Evolutionary conservation across 1,140 invertebrate genomes (phyloP).

Genomic region (Eciton burchellii): DNA sequence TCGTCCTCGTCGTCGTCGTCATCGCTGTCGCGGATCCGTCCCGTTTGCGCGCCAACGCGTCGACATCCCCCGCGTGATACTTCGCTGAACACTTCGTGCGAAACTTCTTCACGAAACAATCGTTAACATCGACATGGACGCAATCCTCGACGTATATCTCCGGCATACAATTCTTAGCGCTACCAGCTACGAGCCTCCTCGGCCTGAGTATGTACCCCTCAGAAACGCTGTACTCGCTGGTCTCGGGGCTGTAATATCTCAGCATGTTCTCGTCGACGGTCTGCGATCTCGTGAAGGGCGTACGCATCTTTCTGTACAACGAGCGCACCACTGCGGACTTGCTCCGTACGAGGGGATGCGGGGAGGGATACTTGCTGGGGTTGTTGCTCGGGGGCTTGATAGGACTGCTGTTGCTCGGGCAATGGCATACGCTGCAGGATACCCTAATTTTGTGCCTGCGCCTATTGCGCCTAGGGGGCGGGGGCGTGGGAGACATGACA

Average conservation of each 20-base stretch:
- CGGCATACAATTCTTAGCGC: conserved; percentile 78
- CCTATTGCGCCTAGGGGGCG: conserved; percentile 85
- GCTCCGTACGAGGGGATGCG: conserved; percentile 85
- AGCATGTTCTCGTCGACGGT: conserved; percentile 84
- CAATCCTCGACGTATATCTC: conserved; percentile 83
- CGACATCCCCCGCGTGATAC: conserved; percentile 51
- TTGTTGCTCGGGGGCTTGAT: conserved; percentile 75
- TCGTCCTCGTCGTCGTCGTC: conserved; percentile 12
- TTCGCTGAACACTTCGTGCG: conserved; percentile 69
- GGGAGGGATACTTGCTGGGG: conserved; percentile 81
- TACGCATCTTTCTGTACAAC: conserved; percentile 84
- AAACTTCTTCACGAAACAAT: conserved; percentile 79
- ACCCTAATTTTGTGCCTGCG: conserved; percentile 85
- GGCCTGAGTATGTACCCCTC: conserved; percentile 80
- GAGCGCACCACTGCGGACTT: conserved; percentile 86
- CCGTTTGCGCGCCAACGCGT: conserved; percentile 46
- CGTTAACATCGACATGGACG: conserved; percentile 79
- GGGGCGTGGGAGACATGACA: conserved; percentile 84
- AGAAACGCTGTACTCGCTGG: conserved; percentile 82
- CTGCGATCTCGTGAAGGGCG: conserved; percentile 83
- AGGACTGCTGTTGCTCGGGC: conserved; percentile 77
- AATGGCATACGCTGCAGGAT: conserved; percentile 85
- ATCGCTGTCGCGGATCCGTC: not conserved
- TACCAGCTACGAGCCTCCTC: conserved; percentile 69
- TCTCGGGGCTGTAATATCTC: conserved; percentile 82